These are phyloP conservation scores for Scarus forsteni DNA, from an alignment of 2,797 vertebrate genomes.

Conservation along the genomic window DNA sequence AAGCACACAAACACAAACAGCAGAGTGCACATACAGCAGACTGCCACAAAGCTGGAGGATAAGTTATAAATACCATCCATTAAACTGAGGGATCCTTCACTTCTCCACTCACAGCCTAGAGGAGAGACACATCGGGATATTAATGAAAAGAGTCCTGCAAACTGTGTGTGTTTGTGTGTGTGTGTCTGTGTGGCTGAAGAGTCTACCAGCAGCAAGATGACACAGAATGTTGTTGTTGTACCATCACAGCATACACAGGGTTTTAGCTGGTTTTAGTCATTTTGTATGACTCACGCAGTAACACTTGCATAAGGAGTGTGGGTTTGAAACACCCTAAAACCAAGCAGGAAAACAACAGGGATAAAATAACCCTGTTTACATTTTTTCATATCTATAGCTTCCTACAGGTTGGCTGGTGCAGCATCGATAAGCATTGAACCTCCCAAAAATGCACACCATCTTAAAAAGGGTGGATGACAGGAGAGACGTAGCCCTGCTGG, in stretches of 20 bases:
- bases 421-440: slow-evolving; percentile 28
- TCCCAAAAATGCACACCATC: neutral
- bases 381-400: neutral
- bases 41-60: slow-evolving; percentile 66
- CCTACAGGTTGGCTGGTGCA: slow-evolving; percentile 18
- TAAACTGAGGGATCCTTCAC: slow-evolving; percentile 77
- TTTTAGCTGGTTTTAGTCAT: neutral
- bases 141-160: slow-evolving; percentile 53
- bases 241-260: slow-evolving; percentile 9
- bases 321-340: slow-evolving; percentile 4
- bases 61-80: slow-evolving; percentile 83
- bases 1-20: slow-evolving; percentile 50
- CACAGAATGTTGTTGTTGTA: slow-evolving; percentile 16
- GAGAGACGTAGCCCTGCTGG: slow-evolving; percentile 13
- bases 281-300: slow-evolving; percentile 11
- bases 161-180: slow-evolving; percentile 8
- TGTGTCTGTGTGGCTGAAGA: slow-evolving; percentile 5
- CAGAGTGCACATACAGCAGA: slow-evolving; percentile 64
- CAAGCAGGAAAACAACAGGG: slow-evolving; percentile 6
- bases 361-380: neutral
- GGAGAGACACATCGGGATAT: slow-evolving; percentile 78
- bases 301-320: slow-evolving; percentile 6
- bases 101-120: slow-evolving; percentile 78
- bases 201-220: slow-evolving; percentile 31
- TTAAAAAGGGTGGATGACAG: slow-evolving; percentile 18